Base-by-base conservation (phyloP, 2,888 invertebrate genomes). In the Leucania comma region DNA sequence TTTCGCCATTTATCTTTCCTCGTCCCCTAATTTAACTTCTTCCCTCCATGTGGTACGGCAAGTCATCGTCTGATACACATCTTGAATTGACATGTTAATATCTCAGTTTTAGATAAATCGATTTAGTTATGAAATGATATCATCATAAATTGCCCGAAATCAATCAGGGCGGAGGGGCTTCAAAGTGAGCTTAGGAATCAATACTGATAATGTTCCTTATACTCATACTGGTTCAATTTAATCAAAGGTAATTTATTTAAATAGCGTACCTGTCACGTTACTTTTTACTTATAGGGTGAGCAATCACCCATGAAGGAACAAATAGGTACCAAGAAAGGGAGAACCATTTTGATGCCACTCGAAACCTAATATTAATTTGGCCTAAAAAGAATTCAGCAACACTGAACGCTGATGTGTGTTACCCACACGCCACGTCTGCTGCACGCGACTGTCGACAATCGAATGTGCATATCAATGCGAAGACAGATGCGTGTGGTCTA, bases 381-480 rank as follows among this genome's bases (percentile, higher is more conserved):
- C 54, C 24, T 61, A 72, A 64, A 62, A 81, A 62, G 32, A 69
- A 67, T 60, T 72, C 38, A 46, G 68, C 64, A 59, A 61, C 64
- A 81, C 83, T 82, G 70, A 63, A 81, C 84, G 85, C 83, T 84
- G 85, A 81, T 77, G 83, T 75, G 81, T 75, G 81, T 79, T 82
- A 66, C 78, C 63, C 87, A 48, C 46, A 9, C 46, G 46, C 6
- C 46, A 86, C 90, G 90, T 90, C 87, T 86, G 82, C 59, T 67
- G 80, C 80, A 82, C 75, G 81, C 87, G 85, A 80, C 70, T 78
- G 86, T 83, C 85, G 88, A 88, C 92, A 92, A 92, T 93, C 87
- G 89, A 93, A 94, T 94, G 93, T 93, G 91, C 93, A 93, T 92
- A 92, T 90, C 90, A 92, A 93, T 94, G 82, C 74, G 89, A 84